Base-by-base conservation (phyloP, 2,888 invertebrate species). In the Ornithoptera priamus region DNA sequence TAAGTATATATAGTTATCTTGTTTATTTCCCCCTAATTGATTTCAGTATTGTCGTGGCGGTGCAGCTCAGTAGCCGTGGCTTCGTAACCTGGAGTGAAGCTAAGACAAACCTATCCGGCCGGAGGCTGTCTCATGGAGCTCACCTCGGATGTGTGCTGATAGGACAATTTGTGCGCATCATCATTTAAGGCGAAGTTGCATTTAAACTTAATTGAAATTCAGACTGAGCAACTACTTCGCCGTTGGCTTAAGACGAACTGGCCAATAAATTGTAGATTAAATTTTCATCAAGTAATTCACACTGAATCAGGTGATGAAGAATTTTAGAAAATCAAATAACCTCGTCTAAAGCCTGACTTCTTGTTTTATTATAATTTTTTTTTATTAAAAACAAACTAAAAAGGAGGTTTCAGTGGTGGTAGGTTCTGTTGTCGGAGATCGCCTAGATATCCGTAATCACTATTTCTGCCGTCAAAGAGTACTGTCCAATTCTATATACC, bases 191-290 rank as follows among this genome's bases (percentile, higher is more conserved):
- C 17, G 42, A 57, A 65, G 22, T 36, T 42, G 64, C 65, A 65
- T 57, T 65, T 53, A 66, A 66, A 30, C 20, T 36, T 60, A 66
- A 66, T 53, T 66, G 20, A 60, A 60, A 60, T 46, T 53, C 24
- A 66, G 46, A 59, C 30, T 18, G 12, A 59, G 65, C 46, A 58
- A 53, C 42, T 66, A 66, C 22, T 20, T 8, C 36, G 30, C 20
- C 53, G 60, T n/a, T 66, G 42, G 53, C 20, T 66, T 60, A 30
- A 53, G 60, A 66, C 20, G 53, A 39, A 66, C 17, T 50, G 59
- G 24, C 58, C 42, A 46, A 59, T 66, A 60, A 66, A 66, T 46
- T 60, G 22, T 60, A 30, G 57, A 20, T 57, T 57, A n/a, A 57
- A 22, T 50, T 50, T 46, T 50, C 50, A 50, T 50, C 50, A 17